These are phyloP conservation scores for Oryzias woworae DNA, from an alignment of 2,113 vertebrate genomes.

Conservation along the genomic window DNA sequence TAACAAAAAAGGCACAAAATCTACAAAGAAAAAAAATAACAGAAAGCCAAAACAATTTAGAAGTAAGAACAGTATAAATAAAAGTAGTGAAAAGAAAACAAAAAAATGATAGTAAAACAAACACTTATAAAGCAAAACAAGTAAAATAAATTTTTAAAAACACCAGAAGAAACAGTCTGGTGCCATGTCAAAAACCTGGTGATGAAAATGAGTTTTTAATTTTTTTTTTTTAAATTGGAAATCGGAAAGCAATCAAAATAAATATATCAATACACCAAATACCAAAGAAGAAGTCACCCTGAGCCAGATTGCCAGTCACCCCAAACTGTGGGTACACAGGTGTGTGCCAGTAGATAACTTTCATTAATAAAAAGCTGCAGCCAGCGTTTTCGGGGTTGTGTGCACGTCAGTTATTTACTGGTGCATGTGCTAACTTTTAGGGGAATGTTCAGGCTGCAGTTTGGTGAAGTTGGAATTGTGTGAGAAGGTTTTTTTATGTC, in stretches of 20 bases:
- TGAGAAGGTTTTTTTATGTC: constrained; percentile 61
- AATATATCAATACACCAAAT: too few relatives aligned
- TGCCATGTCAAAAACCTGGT: background rate
- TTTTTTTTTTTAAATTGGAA: too few relatives aligned
- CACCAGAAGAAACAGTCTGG: background rate
- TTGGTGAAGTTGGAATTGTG: constrained; percentile 12
- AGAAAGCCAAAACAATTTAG: too few relatives aligned
- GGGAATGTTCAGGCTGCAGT: constrained; percentile 25
- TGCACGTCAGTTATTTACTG: constrained; percentile 1
- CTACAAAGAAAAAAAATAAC: too few relatives aligned
- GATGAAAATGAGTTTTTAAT: too few relatives aligned
- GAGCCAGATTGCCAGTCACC: constrained; percentile 46
- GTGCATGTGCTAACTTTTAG: constrained; percentile 9
- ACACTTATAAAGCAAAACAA: too few relatives aligned
- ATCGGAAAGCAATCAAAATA: too few relatives aligned
- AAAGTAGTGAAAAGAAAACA: too few relatives aligned
- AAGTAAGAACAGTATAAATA: too few relatives aligned
- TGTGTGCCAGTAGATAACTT: constrained; percentile 1
- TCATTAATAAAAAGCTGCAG: constrained; percentile 5
- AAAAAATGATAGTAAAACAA: too few relatives aligned
- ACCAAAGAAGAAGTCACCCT: constrained; percentile 50
- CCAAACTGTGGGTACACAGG: constrained; percentile 24
- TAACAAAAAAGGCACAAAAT: too few relatives aligned
- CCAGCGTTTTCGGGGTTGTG: background rate
- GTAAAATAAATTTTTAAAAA: background rate